Percentiles rank a stretch among this genome's conserved stretches.
These are phyloP conservation scores for Sorex fumeus DNA, from an alignment of 2,113 vertebrate genomes.

Conservation along the genomic window DNA sequence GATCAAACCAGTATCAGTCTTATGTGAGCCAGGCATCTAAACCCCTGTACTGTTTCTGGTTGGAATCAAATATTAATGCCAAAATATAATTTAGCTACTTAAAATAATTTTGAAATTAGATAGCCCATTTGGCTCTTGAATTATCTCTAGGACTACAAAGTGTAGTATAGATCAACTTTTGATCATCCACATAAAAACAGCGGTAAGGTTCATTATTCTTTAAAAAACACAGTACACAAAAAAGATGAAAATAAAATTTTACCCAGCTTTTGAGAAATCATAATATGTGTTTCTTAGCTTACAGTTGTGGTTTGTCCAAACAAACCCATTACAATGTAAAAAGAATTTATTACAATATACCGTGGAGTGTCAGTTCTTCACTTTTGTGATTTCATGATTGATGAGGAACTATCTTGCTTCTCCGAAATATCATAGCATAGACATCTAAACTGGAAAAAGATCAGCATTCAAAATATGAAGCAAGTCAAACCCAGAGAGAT, in stretches of 20 bases:
- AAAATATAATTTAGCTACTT: neutral
- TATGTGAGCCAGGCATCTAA: too few relatives aligned
- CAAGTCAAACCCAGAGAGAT: too few relatives aligned
- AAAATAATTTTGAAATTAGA: slow-evolving; percentile 27
- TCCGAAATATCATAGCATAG: neutral
- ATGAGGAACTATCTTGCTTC: neutral
- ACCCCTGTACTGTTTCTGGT: neutral
- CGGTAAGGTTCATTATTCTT: neutral
- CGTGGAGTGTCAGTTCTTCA: neutral
- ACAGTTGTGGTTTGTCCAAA: neutral
- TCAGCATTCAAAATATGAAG: neutral
- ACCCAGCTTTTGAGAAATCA: neutral
- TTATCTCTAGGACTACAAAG: neutral
- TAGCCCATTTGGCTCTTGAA: neutral
- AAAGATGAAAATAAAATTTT: slow-evolving; percentile 17
- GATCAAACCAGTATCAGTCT: too few relatives aligned
- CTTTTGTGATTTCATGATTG: neutral
- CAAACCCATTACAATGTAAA: neutral
- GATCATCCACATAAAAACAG: neutral
- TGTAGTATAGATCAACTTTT: neutral
- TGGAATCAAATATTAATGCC: slow-evolving; percentile 27
- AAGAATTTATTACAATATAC: neutral
- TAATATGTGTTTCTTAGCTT: neutral
- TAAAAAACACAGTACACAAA: neutral
- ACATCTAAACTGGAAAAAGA: neutral